phyloP scores from a whole-genome alignment of 2,113 vertebrate species.

The Lamprologus lemairii region DNA sequence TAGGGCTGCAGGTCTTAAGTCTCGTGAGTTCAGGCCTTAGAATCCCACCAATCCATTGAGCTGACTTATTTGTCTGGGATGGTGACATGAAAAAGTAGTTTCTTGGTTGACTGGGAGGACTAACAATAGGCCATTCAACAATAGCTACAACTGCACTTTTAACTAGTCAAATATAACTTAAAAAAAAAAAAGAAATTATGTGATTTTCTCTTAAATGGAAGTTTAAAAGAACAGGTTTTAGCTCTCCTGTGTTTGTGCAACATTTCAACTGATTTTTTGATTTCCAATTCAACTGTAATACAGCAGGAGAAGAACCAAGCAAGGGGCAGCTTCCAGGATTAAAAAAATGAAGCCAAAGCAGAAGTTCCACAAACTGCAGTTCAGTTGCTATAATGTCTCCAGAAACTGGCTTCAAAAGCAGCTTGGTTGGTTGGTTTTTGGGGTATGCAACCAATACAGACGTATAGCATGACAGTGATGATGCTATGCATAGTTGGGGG shows the following conservation, averaged over 20 bases:
- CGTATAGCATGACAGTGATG: not conserved
- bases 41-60: not conserved
- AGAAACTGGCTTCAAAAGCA: not conserved
- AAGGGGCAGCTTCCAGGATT: not conserved
- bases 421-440: not conserved
- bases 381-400: not conserved
- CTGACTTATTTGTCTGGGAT: not conserved
- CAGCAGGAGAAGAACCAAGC: not conserved
- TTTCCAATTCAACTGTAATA: not conserved
- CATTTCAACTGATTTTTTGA: not conserved
- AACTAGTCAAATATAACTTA: not conserved
- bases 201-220: not conserved
- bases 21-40: not conserved
- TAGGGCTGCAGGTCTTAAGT: not conserved
- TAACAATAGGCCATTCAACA: not conserved
- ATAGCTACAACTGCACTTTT: not conserved
- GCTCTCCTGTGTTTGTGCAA: not conserved
- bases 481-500: not conserved
- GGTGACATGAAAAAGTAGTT: not conserved
- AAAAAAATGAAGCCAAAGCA: not conserved
- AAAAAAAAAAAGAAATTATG: not conserved
- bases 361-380: not conserved
- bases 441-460: not conserved
- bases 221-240: not conserved
- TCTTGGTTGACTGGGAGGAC: not conserved